Base-by-base conservation (phyloP, 2,888 invertebrate genomes). In the Anagyrus pseudococci region DNA sequence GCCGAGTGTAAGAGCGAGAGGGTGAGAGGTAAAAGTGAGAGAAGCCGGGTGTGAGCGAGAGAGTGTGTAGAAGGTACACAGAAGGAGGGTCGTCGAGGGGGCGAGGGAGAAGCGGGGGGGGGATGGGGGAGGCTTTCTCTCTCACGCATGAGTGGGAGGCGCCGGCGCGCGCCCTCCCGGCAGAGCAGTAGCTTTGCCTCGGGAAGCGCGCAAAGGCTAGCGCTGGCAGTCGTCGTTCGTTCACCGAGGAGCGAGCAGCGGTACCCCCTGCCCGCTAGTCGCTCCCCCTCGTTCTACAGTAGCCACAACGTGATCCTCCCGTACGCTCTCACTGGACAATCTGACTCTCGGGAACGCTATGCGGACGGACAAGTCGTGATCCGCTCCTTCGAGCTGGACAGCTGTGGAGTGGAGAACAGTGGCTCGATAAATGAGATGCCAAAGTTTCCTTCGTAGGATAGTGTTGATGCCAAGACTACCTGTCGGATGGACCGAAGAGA, bases 161-260 rank as follows among this genome's bases (percentile, higher is more conserved):
- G 59, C 40, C 59, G 64, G 68, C 66, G 23, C 47, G 47, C 25
- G 47, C 25, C 23, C 23, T 10, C 64, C 68, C 68, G 65, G 69
- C 55, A 62, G 70, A 71, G 71, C 68, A 71, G 70, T 72, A 72
- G 71, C 74, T 73, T 74, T n/a, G n/a, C 71, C 72, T 71, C 69
- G 67, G 70, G 71, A 71, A 73, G 69, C 70, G 72, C 74, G 65
- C 58, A 73, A n/a, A n/a, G n/a, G n/a, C n/a, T n/a, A n/a, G n/a
- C n/a, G n/a, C 77, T 68, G 70, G 67, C 73, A 79, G 79, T 79
- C 79, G 79, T 73, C 77, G 78, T 76, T 76, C 77, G 78, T 74
- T 77, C 75, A 74, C 74, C 78, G 75, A 75, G 74, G 77, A 75
- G 72, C 71, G 70, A 71, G 73, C 64, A 66, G 67, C 65, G 68